phyloP scores from a whole-genome alignment of 1,140 invertebrate species.

The Aethina tumida region DNA sequence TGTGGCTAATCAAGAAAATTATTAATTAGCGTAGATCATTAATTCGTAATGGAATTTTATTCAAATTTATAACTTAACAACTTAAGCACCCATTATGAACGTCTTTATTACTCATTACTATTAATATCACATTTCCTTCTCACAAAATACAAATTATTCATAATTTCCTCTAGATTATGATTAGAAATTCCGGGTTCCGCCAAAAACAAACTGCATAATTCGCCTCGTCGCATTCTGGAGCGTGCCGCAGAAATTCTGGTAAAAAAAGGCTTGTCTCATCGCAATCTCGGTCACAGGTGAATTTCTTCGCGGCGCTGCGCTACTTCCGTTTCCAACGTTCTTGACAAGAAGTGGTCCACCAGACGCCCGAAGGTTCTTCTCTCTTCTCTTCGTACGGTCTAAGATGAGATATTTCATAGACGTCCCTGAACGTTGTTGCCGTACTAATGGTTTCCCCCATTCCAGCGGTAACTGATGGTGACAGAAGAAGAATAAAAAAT shows the following conservation, averaged over 20 bases:
- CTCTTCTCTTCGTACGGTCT: conserved; percentile 11
- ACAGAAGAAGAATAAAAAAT: too few relatives aligned
- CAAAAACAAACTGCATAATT: not conserved
- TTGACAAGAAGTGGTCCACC: conserved; percentile 14
- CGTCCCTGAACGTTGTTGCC: not conserved
- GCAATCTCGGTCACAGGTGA: conserved; percentile 3
- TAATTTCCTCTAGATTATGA: not conserved
- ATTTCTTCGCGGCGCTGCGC: conserved; percentile 1
- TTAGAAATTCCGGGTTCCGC: conserved; percentile 4
- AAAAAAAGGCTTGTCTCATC: conserved; percentile 6
- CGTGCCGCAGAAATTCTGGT: not conserved
- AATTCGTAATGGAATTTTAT: too few relatives aligned
- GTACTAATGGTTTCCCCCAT: too few relatives aligned
- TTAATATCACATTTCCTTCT: not conserved
- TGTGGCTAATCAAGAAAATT: too few relatives aligned
- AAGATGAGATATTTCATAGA: not conserved
- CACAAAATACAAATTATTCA: not conserved
- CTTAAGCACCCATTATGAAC: too few relatives aligned
- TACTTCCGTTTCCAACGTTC: conserved; percentile 11
- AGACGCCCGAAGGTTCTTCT: conserved; percentile 15
- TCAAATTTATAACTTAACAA: too few relatives aligned
- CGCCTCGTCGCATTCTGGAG: not conserved
- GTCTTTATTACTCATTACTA: too few relatives aligned
- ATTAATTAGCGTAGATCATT: too few relatives aligned
- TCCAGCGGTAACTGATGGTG: too few relatives aligned